Base-by-base conservation (phyloP, 2,888 invertebrate genomes). In the Heliconius hortense region DNA sequence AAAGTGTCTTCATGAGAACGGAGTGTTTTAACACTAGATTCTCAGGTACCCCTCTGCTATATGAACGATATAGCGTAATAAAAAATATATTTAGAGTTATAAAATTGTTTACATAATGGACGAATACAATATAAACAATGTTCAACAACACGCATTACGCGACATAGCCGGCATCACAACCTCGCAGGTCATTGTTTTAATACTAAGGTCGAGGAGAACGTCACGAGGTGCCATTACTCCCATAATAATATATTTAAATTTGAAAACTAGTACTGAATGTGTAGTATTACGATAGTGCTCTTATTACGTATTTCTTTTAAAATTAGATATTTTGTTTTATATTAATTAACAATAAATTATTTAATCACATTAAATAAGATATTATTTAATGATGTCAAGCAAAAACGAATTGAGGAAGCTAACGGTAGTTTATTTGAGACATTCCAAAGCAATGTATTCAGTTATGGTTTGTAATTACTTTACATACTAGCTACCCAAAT, bases 111-210 rank as follows among this genome's bases (percentile, higher is more conserved):
- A 60, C 39, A 18, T 68, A 69, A 69, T 69, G 21, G 28, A 56
- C 1, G 53, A 69, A 31, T 56, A 53, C 56, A 66, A 66, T 53
- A 69, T 21, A 35, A 68, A 73, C 67, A 24, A 43, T 31, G 13
- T 73, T 67, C 21, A 35, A 59, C 26, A 43, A 73, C 39, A 67
- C 28, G 66, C 28, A 59, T 60, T 74, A 62, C 62, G 60, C 48
- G 60, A 68, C 24, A 35, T 48, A 62, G 60, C 67, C 7, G 68
- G 62, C 62, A 69, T 73, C 56, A 24, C 35, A 73, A 56, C 56
- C 66, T 73, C 67, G 43, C 24, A 69, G 62, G 67, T 62, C 24
- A 62, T 31, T 74, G 48, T 74, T 68, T 73, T 67, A 68, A 60
- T 60, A 43, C 43, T 73, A 28, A 60, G 73, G 67, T 67, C 59